These are phyloP conservation scores for Chelonus formosanus DNA, from an alignment of 2,888 invertebrate genomes.

Conservation along the genomic window DNA sequence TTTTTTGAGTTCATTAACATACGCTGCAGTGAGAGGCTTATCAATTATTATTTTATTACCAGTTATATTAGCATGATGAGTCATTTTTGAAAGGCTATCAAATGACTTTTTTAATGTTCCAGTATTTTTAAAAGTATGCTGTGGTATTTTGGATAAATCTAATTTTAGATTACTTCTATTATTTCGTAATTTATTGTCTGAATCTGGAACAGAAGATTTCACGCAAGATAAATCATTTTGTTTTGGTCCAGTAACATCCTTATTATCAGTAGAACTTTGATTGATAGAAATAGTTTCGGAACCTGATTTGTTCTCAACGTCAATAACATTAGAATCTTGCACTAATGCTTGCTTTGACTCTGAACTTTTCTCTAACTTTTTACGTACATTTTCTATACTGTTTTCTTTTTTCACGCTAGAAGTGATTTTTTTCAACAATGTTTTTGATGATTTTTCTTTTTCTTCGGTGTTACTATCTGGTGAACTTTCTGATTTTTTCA, in stretches of 20 bases:
- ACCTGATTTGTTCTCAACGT: slow-evolving; percentile 1
- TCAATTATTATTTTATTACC: slow-evolving; percentile 52
- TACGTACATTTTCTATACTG: slow-evolving; percentile 33
- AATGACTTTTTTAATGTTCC: slow-evolving; percentile 26
- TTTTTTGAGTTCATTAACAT: slow-evolving; percentile 45
- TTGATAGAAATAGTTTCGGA: not conserved
- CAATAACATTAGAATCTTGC: slow-evolving; percentile 25
- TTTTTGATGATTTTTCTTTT: slow-evolving; percentile 43
- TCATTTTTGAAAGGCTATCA: slow-evolving; percentile 45
- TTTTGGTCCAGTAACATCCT: not conserved
- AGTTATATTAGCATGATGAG: slow-evolving; percentile 49
- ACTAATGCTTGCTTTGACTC: slow-evolving; percentile 6
- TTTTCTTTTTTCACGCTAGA: slow-evolving; percentile 36
- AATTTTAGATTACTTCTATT: slow-evolving; percentile 54
- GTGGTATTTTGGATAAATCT: slow-evolving; percentile 60
- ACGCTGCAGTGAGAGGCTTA: slow-evolving; percentile 46
- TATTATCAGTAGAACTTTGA: no score
- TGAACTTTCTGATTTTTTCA: slow-evolving; percentile 53
- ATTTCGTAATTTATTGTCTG: slow-evolving; percentile 13
- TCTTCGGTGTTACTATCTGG: slow-evolving; percentile 49
- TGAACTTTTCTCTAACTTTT: slow-evolving; percentile 39
- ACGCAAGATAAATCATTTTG: slow-evolving; percentile 16
- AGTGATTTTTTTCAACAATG: slow-evolving; percentile 40
- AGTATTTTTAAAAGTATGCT: slow-evolving; percentile 53
- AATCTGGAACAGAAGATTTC: slow-evolving; percentile 27